Base-by-base conservation (phyloP, 2,888 invertebrate species). In the Drosophila nigricruria region DNA sequence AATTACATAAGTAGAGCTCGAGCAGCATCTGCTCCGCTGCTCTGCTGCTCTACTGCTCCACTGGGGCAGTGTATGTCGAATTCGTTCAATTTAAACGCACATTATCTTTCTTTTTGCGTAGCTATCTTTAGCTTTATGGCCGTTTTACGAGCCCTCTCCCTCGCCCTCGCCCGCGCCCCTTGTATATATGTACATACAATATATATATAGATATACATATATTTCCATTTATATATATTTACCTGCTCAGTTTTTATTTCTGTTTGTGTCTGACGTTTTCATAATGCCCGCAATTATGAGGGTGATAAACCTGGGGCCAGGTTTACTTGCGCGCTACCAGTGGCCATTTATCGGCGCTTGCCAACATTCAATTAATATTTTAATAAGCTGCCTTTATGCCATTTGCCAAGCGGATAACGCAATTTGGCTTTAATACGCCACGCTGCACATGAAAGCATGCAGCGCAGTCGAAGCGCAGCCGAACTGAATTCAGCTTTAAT, bases 341-440 rank as follows among this genome's bases (percentile, higher is more conserved):
- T 40, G 58, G 61, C 63, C 75, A 74, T 30, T 49, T 56, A 77
- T 81, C 66, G 71, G 53, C 73, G 67, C 74, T 77, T 50, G 63
- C 67, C 77, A 80, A 90, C 77, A 83, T 88, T 90, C 90, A 88
- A 88, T 88, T 88, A 90, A 88, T 86, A 90, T 88, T 90, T 89
- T 89, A 88, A 89, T 88, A 89, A 82, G 88, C 89, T 70, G 79
- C 77, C 87, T 84, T 88, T 82, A 77, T 79, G 77, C 81, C 73
- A 69, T 81, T 89, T 77, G 79, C 70, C 65, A 65, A 68, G 69
- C 79, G 88, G 82, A 88, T 89, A 88, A 89, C 81, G 83, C 77
- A 79, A 81, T 89, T 89, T 79, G 81, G 81, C 77, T 80, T 88
- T 82, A 73, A 75, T 78, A 78, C 77, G 85, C 73, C 66, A 59